These are phyloP conservation scores for Cydia fagiglandana DNA, from an alignment of 1,140 invertebrate species.

Conservation along the genomic window DNA sequence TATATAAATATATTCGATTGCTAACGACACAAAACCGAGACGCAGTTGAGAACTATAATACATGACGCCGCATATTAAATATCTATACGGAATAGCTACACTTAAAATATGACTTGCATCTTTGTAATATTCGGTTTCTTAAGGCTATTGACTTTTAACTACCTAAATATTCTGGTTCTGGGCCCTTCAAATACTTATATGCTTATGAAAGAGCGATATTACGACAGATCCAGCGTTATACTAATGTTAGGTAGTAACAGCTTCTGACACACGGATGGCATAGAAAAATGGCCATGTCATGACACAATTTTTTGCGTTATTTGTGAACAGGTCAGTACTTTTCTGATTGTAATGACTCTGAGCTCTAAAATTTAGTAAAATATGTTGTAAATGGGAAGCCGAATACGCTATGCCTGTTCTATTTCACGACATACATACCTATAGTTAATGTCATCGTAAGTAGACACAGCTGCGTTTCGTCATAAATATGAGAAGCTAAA, in stretches of 20 bases:
- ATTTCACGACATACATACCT: not conserved
- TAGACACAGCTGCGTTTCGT: not conserved
- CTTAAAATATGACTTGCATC: not conserved
- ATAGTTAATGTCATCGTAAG: not conserved
- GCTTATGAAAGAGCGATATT: not conserved
- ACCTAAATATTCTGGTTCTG: not conserved
- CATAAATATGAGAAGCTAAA: conserved; percentile 13
- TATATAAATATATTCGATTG: too few species aligned
- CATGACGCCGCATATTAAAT: not conserved
- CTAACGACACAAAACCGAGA: not conserved
- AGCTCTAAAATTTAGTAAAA: too few species aligned
- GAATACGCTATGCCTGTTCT: not conserved
- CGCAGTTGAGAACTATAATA: not conserved
- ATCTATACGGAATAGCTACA: not conserved
- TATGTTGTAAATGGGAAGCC: not conserved
- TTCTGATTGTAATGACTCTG: too few species aligned
- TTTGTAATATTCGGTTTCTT: not conserved
- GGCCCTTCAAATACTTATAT: not conserved
- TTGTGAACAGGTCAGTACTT: too few species aligned
- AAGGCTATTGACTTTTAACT: not conserved
- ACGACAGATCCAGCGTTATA: not conserved
- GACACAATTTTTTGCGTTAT: too few species aligned
- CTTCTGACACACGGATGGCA: too few species aligned
- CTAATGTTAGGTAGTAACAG: too few species aligned
- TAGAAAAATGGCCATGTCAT: too few species aligned